A percentile compares a stretch with the other conserved stretches of the same genome.
Evolutionary conservation across 2,797 vertebrate species (phyloP).

Genomic region (Adelosebastes latens): DNA sequence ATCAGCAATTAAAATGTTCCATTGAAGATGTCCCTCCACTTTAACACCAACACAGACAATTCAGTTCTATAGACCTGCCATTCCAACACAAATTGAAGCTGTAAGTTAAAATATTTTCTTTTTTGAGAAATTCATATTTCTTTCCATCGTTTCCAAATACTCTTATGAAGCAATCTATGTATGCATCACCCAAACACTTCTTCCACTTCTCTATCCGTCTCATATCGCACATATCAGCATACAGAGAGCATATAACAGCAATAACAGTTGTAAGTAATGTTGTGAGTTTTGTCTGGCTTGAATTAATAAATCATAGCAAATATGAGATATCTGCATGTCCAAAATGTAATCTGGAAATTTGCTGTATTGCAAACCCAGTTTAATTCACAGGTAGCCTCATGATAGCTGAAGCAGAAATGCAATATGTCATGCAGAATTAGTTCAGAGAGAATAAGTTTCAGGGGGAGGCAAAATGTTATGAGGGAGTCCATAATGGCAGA

Average conservation of each 20-base stretch:
- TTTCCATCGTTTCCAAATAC: conserved; percentile 12
- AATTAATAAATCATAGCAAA: conserved; percentile 83
- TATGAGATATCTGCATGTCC: conserved; percentile 78
- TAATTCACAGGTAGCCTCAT: conserved; percentile 86
- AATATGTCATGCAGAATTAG: conserved; percentile 89
- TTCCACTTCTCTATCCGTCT: conserved; percentile 44
- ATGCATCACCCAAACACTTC: conserved; percentile 38
- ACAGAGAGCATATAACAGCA: conserved; percentile 34
- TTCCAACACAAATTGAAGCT: neutral
- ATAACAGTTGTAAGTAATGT: conserved; percentile 72
- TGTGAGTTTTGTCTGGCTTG: conserved; percentile 76
- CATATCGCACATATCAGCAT: conserved; percentile 48
- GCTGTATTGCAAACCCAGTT: conserved; percentile 80
- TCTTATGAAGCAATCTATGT: conserved; percentile 19
- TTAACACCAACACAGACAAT: neutral
- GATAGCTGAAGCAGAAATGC: conserved; percentile 86
- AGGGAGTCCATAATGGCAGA: conserved; percentile 80
- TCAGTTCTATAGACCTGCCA: neutral
- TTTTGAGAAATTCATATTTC: conserved; percentile 23
- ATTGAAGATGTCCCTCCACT: neutral
- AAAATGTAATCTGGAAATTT: conserved; percentile 81
- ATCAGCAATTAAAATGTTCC: neutral
- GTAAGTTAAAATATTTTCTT: neutral
- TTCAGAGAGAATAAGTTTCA: conserved; percentile 87
- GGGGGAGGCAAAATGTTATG: conserved; percentile 82